phyloP scores from a whole-genome alignment of 2,797 vertebrate genomes.

The Sarcoramphus papa region DNA sequence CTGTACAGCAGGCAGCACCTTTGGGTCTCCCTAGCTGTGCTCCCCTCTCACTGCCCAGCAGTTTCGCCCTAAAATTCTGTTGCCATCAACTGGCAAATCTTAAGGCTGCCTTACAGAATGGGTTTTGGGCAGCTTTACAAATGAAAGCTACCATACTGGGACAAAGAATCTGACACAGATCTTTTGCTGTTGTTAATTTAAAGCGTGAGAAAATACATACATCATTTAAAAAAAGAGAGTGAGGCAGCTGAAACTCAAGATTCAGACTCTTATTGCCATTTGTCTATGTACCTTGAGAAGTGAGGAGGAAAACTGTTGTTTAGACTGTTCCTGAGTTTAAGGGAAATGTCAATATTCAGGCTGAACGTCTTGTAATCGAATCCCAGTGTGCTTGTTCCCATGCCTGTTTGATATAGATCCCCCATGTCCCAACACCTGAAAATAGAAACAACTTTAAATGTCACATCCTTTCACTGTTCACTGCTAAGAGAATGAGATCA shows the following conservation, averaged over 20 bases:
- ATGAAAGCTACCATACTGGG: neutral
- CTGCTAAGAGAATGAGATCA: neutral
- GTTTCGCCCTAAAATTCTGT: neutral
- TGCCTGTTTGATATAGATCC: neutral
- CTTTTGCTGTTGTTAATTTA: neutral
- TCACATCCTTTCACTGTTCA: constrained; percentile 11
- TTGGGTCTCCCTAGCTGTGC: neutral
- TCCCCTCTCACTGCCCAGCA: neutral
- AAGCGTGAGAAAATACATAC: neutral
- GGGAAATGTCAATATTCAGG: neutral
- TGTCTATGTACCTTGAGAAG: neutral
- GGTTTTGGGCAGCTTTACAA: neutral
- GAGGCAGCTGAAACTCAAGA: neutral
- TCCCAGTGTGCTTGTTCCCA: neutral
- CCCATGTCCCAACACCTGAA: neutral
- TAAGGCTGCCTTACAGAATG: neutral
- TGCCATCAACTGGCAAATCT: neutral
- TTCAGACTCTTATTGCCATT: neutral
- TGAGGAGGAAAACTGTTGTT: neutral
- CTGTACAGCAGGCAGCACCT: rapidly evolving
- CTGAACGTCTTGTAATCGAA: neutral
- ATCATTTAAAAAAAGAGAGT: neutral
- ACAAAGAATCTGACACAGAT: neutral
- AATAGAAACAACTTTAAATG: constrained; percentile 45
- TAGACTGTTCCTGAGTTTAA: neutral